These are phyloP conservation scores for Uloborus diversus DNA, from an alignment of 1,140 invertebrate genomes.

Conservation along the genomic window DNA sequence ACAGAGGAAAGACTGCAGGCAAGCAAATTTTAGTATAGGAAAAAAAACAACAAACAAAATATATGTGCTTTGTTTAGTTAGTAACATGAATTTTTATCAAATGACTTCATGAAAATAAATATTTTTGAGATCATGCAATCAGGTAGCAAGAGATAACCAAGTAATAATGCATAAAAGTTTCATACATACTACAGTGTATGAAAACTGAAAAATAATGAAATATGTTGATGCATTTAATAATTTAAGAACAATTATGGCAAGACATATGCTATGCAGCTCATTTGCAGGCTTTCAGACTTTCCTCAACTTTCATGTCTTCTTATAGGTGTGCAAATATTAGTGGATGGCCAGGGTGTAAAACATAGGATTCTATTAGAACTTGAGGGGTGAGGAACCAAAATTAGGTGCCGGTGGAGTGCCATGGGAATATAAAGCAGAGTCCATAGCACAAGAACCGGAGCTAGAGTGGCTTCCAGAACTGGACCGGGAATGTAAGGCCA, in stretches of 20 bases:
- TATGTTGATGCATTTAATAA: too few species aligned
- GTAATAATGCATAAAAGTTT: not conserved
- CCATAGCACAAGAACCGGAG: conserved; percentile 53
- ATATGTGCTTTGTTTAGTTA: too few species aligned
- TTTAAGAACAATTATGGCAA: too few species aligned
- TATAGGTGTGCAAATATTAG: conserved; percentile 7
- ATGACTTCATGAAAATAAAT: not conserved
- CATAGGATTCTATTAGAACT: conserved; percentile 50
- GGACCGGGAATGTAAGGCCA: conserved; percentile 57
- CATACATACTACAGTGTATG: too few species aligned
- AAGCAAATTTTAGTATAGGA: too few species aligned
- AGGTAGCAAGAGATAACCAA: not conserved
- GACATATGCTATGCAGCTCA: too few species aligned
- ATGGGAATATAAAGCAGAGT: conserved; percentile 51
- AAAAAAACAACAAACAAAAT: too few species aligned
- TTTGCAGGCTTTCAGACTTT: conserved; percentile 25
- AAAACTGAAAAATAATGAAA: too few species aligned
- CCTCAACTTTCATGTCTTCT: not conserved
- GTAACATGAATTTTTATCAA: too few species aligned
- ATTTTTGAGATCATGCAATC: not conserved
- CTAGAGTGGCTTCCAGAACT: conserved; percentile 50
- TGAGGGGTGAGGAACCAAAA: conserved; percentile 54
- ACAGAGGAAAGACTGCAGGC: conserved; percentile 31
- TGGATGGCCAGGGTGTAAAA: conserved; percentile 50
- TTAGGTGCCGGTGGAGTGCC: conserved; percentile 39